Evolutionary conservation across 2,888 invertebrate genomes (phyloP).

Genomic region (Lasioglossum pauxillum): DNA sequence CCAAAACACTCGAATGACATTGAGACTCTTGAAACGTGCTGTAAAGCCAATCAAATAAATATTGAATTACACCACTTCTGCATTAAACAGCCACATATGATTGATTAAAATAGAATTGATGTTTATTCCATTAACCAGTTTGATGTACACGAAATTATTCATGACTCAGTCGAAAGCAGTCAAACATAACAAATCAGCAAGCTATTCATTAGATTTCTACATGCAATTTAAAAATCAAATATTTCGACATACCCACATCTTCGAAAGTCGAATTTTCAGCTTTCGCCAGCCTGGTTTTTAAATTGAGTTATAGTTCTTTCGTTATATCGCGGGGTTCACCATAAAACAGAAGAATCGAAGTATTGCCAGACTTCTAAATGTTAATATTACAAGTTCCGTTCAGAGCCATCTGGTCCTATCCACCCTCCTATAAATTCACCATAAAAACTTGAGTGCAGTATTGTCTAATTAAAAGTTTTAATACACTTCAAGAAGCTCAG

Average conservation of each 20-base stretch:
- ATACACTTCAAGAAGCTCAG: not conserved
- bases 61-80: not conserved
- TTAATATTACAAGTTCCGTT: not conserved
- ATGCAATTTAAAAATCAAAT: no score
- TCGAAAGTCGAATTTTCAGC: not conserved
- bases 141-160: not conserved
- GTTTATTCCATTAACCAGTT: not conserved
- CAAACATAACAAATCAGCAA: not conserved
- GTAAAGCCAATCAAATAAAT: not conserved
- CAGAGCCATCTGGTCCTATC: not conserved
- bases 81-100: not conserved
- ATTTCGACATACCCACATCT: no score
- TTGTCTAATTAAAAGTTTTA: conserved; percentile 9
- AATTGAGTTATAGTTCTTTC: not conserved
- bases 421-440: not conserved
- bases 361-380: not conserved
- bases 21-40: not conserved
- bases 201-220: not conserved
- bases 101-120: not conserved
- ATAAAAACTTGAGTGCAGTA: not conserved
- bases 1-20: not conserved
- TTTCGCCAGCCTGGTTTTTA: not conserved
- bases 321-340: not conserved
- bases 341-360: not conserved
- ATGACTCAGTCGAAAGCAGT: not conserved